phyloP scores from a whole-genome alignment of 2,113 vertebrate species.

The Cariama cristata region DNA sequence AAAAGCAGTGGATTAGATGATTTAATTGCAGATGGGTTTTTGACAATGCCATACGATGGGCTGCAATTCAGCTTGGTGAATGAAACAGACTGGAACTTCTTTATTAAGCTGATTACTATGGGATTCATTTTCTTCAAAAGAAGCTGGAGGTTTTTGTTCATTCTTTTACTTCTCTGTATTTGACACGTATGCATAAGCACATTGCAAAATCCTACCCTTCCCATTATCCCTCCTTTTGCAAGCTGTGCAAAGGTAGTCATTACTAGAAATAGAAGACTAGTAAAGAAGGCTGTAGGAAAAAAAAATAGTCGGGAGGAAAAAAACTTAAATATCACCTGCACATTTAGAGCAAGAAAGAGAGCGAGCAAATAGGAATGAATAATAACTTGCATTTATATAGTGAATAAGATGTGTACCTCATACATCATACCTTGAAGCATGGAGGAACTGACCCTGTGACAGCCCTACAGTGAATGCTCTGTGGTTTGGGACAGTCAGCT shows the following conservation, averaged over 20 bases:
- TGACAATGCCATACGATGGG: neutral
- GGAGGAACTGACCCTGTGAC: neutral
- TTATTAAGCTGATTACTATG: constrained; percentile 6
- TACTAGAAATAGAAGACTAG: neutral
- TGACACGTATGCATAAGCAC: neutral
- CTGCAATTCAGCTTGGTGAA: neutral
- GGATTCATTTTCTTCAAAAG: constrained; percentile 10
- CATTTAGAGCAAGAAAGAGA: neutral
- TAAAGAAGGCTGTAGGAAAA: neutral
- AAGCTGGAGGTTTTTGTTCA: neutral
- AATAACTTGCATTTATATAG: neutral
- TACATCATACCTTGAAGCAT: neutral
- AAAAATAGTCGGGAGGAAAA: neutral
- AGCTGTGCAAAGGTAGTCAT: neutral
- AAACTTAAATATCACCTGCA: neutral
- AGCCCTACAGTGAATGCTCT: rapidly evolving
- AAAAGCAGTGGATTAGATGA: neutral
- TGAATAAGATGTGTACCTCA: neutral
- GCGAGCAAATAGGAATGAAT: neutral
- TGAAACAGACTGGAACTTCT: neutral
- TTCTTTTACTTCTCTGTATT: neutral
- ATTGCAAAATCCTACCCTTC: neutral
- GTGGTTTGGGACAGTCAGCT: neutral
- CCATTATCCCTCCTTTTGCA: neutral
- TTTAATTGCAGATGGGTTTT: neutral